phyloP scores from a whole-genome alignment of 2,888 invertebrate species.

The Vandiemenella viatica region DNA sequence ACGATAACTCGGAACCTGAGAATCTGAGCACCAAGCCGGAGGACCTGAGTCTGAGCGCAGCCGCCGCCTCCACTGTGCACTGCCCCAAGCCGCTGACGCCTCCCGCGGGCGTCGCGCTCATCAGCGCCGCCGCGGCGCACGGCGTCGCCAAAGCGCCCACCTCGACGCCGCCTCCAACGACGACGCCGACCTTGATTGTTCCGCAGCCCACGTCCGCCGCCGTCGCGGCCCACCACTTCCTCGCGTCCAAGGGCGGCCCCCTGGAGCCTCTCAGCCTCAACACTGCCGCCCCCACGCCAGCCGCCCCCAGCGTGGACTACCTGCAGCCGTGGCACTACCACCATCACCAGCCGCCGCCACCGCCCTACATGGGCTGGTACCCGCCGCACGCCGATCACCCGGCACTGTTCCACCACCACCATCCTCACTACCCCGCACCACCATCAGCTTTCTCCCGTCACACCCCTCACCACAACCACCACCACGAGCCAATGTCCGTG shows the following conservation, averaged over 20 bases:
- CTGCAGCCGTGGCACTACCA: conserved; percentile 6
- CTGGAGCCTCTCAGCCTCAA: conserved; percentile 40
- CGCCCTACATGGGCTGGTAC: conserved; percentile 16
- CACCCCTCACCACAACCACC: conserved; percentile 13
- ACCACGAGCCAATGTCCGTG: conserved; percentile 16
- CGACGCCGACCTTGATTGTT: conserved; percentile 21
- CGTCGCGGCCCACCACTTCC: too few relatives aligned
- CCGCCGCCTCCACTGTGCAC: conserved; percentile 15
- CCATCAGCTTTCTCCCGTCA: conserved; percentile 3
- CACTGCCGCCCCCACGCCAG: conserved; percentile 25
- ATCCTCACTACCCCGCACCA: conserved; percentile 8
- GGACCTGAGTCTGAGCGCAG: conserved; percentile 51
- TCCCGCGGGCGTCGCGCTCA: conserved; percentile 23
- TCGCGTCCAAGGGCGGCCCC: conserved; percentile 20
- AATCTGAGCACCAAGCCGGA: conserved; percentile 79
- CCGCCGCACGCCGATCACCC: neutral
- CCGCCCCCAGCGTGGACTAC: too few relatives aligned
- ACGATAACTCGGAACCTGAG: conserved; percentile 59
- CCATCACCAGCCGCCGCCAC: conserved; percentile 11
- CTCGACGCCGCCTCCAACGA: conserved; percentile 21
- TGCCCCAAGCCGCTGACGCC: conserved; percentile 23
- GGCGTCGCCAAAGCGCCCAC: neutral
- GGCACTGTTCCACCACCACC: conserved; percentile 4
- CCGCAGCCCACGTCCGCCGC: conserved; percentile 6
- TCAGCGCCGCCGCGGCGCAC: conserved; percentile 1